A percentile compares a stretch with the other conserved stretches of the same genome.
These are phyloP conservation scores for Platypus cylindrus DNA, from an alignment of 2,888 invertebrate genomes.

Conservation along the genomic window DNA sequence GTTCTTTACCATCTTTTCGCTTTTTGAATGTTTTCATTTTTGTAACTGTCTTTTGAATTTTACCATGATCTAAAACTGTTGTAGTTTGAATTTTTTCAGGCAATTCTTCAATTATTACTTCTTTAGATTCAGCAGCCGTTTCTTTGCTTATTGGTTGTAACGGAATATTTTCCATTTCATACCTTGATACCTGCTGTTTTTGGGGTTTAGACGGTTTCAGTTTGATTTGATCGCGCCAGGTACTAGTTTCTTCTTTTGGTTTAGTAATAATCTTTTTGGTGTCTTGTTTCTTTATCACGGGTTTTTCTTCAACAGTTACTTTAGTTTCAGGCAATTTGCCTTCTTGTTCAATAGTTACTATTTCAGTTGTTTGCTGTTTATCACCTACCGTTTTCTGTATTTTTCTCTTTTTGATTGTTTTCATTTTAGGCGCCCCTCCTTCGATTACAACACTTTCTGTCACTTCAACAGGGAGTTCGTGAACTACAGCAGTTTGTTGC, in stretches of 20 bases:
- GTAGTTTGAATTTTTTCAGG: constrained; percentile 14
- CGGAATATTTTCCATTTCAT: constrained; percentile 17
- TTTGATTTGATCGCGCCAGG: constrained; percentile 48
- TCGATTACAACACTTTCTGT: constrained; percentile 25
- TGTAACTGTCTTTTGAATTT: constrained; percentile 18
- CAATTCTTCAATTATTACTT: constrained; percentile 20
- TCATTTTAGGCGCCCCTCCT: constrained; percentile 15
- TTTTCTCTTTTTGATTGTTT: constrained; percentile 29
- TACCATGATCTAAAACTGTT: constrained; percentile 26
- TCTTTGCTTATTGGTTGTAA: constrained; percentile 16
- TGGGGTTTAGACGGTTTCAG: constrained; percentile 34
- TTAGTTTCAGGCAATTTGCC: constrained; percentile 29
- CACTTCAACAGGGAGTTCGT: constrained; percentile 22
- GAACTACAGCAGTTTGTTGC: constrained; percentile 11
- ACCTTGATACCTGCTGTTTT: constrained; percentile 30
- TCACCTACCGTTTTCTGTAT: constrained; percentile 32
- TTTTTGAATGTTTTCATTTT: constrained; percentile 22
- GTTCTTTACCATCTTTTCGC: constrained; percentile 28
- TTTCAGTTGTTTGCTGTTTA: constrained; percentile 27
- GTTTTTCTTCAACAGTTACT: constrained; percentile 15
- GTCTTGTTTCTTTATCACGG: constrained; percentile 17
- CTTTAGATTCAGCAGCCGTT: constrained; percentile 17
- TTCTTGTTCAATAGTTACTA: constrained; percentile 25
- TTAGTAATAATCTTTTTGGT: constrained; percentile 14
- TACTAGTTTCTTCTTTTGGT: constrained; percentile 26